Evolutionary conservation across 2,113 vertebrate species (phyloP).

Genomic region (Myrmophylax atrothorax): DNA sequence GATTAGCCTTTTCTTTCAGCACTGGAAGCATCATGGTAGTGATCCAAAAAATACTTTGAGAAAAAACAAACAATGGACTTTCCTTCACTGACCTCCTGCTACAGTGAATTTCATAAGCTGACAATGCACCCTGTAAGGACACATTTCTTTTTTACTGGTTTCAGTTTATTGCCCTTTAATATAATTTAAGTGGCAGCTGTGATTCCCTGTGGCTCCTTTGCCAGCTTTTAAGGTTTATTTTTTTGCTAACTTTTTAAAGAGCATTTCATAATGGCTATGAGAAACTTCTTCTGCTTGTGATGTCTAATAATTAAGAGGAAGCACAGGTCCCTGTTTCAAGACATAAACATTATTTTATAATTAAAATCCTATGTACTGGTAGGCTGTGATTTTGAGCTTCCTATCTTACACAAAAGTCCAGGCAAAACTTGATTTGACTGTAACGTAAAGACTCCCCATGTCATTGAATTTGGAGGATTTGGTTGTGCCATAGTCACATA

Average conservation of each 20-base stretch:
- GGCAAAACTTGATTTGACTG: background rate
- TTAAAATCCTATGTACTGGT: background rate
- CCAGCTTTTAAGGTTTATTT: conserved; percentile 51
- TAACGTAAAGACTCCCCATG: fast-evolving
- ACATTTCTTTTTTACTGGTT: conserved; percentile 66
- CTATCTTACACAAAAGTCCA: background rate
- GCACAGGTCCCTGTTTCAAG: background rate
- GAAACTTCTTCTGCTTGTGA: background rate
- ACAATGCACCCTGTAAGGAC: conserved; percentile 54
- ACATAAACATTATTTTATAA: background rate
- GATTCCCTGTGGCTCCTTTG: conserved; percentile 45
- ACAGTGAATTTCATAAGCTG: conserved; percentile 65
- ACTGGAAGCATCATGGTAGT: conserved; percentile 32
- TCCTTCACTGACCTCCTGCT: conserved; percentile 37
- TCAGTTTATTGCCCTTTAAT: conserved; percentile 66
- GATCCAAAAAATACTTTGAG: conserved; percentile 52
- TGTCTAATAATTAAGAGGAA: background rate
- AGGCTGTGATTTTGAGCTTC: background rate
- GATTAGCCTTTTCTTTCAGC: conserved; percentile 42
- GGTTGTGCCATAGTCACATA: background rate
- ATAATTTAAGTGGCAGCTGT: conserved; percentile 61
- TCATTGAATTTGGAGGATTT: background rate
- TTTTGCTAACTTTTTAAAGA: conserved; percentile 19
- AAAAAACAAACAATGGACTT: conserved; percentile 50
- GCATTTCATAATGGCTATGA: background rate